These are phyloP conservation scores for Chrysodeixis includens DNA, from an alignment of 2,888 invertebrate species.

Conservation along the genomic window DNA sequence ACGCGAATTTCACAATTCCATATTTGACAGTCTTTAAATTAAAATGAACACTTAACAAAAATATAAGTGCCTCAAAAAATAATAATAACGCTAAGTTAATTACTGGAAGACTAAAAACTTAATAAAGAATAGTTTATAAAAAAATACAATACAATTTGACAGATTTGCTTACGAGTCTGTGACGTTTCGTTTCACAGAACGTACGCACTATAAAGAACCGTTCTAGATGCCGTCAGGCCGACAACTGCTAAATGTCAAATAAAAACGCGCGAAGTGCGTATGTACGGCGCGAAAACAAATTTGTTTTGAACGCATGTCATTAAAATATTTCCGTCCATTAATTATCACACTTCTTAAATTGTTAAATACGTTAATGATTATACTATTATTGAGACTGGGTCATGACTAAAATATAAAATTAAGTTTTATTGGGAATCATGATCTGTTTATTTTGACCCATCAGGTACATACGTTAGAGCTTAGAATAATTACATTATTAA, in stretches of 20 bases:
- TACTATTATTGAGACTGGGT: background rate
- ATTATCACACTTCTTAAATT: conserved; percentile 9
- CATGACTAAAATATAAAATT: background rate
- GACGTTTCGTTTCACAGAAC: conserved; percentile 78
- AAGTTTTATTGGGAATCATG: too few species aligned
- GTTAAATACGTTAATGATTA: background rate
- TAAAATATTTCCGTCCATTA: conserved; percentile 20
- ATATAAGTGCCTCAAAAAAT: conserved; percentile 26
- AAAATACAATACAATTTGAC: conserved; percentile 59
- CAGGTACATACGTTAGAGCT: too few species aligned
- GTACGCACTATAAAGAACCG: conserved; percentile 64
- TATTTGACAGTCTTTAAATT: conserved; percentile 55
- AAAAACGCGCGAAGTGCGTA: conserved; percentile 70
- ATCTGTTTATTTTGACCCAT: too few species aligned
- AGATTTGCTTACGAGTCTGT: conserved; percentile 61
- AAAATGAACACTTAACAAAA: conserved; percentile 24
- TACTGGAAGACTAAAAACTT: conserved; percentile 27
- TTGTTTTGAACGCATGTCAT: conserved; percentile 37
- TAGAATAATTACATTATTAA: too few species aligned
- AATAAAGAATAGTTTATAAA: conserved; percentile 24
- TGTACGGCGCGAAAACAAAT: conserved; percentile 65
- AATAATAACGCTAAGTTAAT: conserved; percentile 24
- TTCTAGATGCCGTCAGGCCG: conserved; percentile 75
- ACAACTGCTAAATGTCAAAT: conserved; percentile 77
- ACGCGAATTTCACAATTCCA: conserved; percentile 73